These are phyloP conservation scores for Sisyra terminalis DNA, from an alignment of 2,888 invertebrate genomes.

Conservation along the genomic window DNA sequence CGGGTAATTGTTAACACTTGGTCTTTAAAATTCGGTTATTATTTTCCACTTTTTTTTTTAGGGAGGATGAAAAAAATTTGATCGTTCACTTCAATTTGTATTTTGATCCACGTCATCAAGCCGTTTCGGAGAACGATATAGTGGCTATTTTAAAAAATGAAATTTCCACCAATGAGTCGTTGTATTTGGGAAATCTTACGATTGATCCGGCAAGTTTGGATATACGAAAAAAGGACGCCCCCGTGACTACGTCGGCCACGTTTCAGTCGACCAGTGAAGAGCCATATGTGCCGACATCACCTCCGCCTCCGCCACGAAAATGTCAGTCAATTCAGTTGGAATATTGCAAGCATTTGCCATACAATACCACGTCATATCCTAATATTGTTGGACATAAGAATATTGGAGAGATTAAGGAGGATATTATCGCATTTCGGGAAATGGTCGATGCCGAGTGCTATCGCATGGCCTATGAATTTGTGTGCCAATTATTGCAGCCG, in stretches of 20 bases:
- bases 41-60: conserved; percentile 17
- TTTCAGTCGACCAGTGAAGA: conserved; percentile 22
- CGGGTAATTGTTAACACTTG: conserved; percentile 40
- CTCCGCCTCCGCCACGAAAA: conserved; percentile 43
- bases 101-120: conserved; percentile 59
- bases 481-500: conserved; percentile 75
- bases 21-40: background rate
- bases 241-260: conserved; percentile 23
- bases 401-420: conserved; percentile 45
- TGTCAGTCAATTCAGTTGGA: conserved; percentile 49
- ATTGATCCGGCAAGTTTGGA: conserved; percentile 47
- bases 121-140: conserved; percentile 48
- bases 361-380: conserved; percentile 71
- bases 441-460: conserved; percentile 86
- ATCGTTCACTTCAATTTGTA: conserved; percentile 74
- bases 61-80: conserved; percentile 50
- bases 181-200: conserved; percentile 44
- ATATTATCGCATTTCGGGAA: conserved; percentile 69
- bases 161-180: conserved; percentile 34
- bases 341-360: conserved; percentile 54
- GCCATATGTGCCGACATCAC: conserved; percentile 27
- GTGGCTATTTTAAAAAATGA: conserved; percentile 48
- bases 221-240: conserved; percentile 36
- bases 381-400: conserved; percentile 54
- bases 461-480: conserved; percentile 72